A percentile compares a stretch with the other conserved stretches of the same genome.
phyloP scores from a whole-genome alignment of 2,797 vertebrate genomes.

The Anisognathus igniventris region DNA sequence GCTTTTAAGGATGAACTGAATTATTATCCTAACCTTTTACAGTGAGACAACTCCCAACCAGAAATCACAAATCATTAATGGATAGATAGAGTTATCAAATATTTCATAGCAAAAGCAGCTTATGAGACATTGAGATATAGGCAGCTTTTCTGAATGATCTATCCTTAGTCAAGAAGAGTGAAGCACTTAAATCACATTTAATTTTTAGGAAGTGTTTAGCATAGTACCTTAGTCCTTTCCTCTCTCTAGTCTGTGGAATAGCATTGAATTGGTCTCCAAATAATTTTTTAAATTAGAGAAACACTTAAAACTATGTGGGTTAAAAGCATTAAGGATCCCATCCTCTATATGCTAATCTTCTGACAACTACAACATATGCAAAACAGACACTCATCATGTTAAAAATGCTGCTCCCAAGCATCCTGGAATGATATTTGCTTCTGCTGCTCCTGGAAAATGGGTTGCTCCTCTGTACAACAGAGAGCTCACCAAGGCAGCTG shows the following conservation, averaged over 20 bases:
- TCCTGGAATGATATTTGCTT: neutral
- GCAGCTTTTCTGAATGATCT: neutral
- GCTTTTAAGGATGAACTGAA: neutral
- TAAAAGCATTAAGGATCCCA: neutral
- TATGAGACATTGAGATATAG: neutral
- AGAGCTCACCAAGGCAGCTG: neutral
- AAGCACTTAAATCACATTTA: neutral
- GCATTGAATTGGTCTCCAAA: neutral
- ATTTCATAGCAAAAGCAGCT: neutral
- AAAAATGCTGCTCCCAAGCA: neutral
- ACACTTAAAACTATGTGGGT: neutral
- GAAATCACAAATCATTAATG: neutral
- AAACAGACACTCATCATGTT: neutral
- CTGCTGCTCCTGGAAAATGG: neutral
- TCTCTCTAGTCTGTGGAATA: neutral
- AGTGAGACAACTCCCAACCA: neutral
- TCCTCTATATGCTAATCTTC: neutral
- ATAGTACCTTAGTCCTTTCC: neutral
- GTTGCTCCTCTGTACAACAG: neutral
- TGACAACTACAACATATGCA: neutral
- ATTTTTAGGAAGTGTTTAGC: neutral
- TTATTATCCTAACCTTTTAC: neutral
- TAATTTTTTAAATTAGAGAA: neutral
- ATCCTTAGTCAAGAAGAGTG: neutral
- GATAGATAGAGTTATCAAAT: neutral